These are phyloP conservation scores for Sycobia sp. DNA, from an alignment of 1,140 invertebrate genomes.

Conservation along the genomic window DNA sequence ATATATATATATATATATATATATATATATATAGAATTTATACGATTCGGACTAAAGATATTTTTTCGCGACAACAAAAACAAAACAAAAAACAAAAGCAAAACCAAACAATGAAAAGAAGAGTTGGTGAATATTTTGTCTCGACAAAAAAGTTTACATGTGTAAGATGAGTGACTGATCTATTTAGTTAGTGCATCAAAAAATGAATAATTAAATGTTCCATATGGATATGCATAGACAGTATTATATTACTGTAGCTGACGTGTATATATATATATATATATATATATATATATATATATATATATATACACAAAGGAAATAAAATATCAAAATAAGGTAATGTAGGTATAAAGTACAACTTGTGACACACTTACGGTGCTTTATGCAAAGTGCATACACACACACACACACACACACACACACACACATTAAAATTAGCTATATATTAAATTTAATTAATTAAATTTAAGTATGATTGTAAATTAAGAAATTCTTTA, in stretches of 20 bases:
- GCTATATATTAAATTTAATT: constrained; percentile 3
- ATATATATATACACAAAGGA: too few species aligned
- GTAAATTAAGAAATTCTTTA: too few species aligned
- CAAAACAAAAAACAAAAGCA: too few species aligned
- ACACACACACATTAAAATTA: too few species aligned
- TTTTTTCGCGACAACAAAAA: constrained; percentile 37
- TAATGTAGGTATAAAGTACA: constrained; percentile 25
- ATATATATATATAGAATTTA: too few species aligned
- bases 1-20: too few species aligned
- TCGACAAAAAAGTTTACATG: constrained; percentile 10
- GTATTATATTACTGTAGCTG: constrained; percentile 23
- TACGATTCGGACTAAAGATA: constrained; percentile 27
- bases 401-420: too few species aligned
- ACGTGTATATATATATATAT: not conserved
- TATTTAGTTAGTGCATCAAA: constrained; percentile 31
- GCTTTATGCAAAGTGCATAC: constrained; percentile 11
- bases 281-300: too few species aligned
- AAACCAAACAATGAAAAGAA: too few species aligned
- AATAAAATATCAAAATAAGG: constrained; percentile 15
- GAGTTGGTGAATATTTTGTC: constrained; percentile 26
- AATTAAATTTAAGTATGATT: not conserved
- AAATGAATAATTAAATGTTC: constrained; percentile 26
- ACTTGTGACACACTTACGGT: constrained; percentile 5
- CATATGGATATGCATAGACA: constrained; percentile 8
- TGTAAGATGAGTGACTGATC: constrained; percentile 32